Evolutionary conservation across 2,888 invertebrate genomes (phyloP), one percentile per base, ranked within the genome.

Genomic region (Dendrolimus pini): DNA sequence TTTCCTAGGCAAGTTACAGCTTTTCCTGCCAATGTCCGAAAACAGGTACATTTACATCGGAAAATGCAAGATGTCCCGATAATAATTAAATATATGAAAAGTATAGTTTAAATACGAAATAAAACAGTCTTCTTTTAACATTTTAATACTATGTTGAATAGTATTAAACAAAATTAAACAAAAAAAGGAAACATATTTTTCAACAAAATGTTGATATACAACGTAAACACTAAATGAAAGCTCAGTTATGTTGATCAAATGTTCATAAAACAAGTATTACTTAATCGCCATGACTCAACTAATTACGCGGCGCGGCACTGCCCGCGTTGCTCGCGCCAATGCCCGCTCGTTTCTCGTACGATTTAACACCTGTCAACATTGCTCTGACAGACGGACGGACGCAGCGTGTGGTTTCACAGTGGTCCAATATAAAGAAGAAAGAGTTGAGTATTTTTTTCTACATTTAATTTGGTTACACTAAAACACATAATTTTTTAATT

Each of bases 281-380:
- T 75, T 78, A 82, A 82, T 75, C 75, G 75, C 66, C 76, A 75
- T 83, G 85, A 84, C 75, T 83, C 77, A 71, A 73, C 81, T 83
- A 83, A 82, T 86, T 82, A 80, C 78, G 56, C 57, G 67, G 67
- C 69, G 69, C 69, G 68, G 65, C 63, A 61, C 61, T 59, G 55
- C 12, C 54, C 58, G 56, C 56, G 60, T 57, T 58, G 63, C 64
- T 58, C 59, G 55, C 57, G 68, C 67, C 70, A 67, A 68, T 68
- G 77, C 75, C 74, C 70, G 71, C 72, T 70, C 75, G 68, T 74
- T 72, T 69, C 72, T 73, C 72, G 73, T 71, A 75, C 81, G 78
- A 80, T 82, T 83, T 83, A 85, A 86, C 87, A 88, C 84, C 85
- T 85, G 88, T 88, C 88, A 85, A 83, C 83, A 65, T 70, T 59